These are phyloP conservation scores for Drosophila macrothrix DNA, from an alignment of 2,888 invertebrate genomes.

Conservation along the genomic window DNA sequence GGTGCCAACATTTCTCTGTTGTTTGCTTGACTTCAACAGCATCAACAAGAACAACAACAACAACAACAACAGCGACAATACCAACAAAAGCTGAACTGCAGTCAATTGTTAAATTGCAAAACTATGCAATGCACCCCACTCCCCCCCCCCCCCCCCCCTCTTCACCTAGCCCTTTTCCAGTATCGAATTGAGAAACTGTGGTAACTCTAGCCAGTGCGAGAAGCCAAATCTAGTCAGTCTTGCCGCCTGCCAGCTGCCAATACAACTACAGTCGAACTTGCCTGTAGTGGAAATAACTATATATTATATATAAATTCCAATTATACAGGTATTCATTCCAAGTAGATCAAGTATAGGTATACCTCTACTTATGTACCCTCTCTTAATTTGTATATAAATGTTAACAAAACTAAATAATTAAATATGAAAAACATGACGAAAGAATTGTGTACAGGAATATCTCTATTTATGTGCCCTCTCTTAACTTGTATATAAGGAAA, in stretches of 20 bases:
- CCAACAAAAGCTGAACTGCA: constrained; percentile 40
- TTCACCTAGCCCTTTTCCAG: not conserved
- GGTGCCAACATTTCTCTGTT: constrained; percentile 36
- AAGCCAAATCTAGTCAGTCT: constrained; percentile 52
- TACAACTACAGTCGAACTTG: not conserved
- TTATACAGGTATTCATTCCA: not conserved
- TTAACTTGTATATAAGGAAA: not conserved
- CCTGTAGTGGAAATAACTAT: not conserved
- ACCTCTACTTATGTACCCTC: not conserved
- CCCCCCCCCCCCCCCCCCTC: not conserved
- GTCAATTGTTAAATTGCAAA: constrained; percentile 84
- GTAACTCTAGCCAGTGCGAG: constrained; percentile 55
- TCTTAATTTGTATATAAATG: not conserved
- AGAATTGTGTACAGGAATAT: not conserved
- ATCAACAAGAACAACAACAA: not conserved
- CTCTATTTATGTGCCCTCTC: not conserved
- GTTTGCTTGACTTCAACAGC: constrained; percentile 2
- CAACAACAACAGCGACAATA: not conserved
- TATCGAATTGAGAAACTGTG: constrained; percentile 50
- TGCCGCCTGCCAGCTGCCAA: constrained; percentile 16
- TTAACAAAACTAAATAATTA: too few relatives aligned
- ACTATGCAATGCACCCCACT: constrained; percentile 35
- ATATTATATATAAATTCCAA: too few relatives aligned
- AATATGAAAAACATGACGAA: not conserved
- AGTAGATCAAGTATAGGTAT: not conserved